phyloP scores from a whole-genome alignment of 2,113 vertebrate species.

The Toxotes chatareus region DNA sequence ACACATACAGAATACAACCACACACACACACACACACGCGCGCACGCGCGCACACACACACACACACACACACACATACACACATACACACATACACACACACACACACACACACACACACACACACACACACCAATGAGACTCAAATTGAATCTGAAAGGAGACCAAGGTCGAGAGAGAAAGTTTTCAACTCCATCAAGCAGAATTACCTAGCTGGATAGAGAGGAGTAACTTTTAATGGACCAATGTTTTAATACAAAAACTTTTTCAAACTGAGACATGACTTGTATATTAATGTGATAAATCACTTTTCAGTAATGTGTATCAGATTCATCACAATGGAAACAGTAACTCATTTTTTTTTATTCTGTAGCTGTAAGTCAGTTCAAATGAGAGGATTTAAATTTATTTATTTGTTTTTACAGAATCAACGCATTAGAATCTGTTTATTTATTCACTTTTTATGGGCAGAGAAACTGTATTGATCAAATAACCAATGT shows the following conservation, averaged over 20 bases:
- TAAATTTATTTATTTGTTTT: too few relatives aligned
- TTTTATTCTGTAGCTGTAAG: conserved; percentile 1
- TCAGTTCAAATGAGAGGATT: not conserved
- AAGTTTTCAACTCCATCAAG: conserved; percentile 76
- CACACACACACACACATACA: too few relatives aligned
- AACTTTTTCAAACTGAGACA: conserved; percentile 60
- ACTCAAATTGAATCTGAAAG: conserved; percentile 74
- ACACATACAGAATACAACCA: conserved; percentile 3
- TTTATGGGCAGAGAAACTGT: not conserved
- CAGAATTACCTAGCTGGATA: conserved; percentile 64
- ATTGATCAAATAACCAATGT: not conserved
- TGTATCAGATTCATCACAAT: conserved; percentile 36
- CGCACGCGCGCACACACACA: conserved; percentile 36
- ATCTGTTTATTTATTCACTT: not conserved
- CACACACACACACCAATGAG: conserved; percentile 44
- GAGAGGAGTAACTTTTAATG: conserved; percentile 75
- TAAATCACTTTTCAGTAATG: conserved; percentile 49
- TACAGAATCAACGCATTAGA: not conserved
- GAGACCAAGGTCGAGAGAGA: conserved; percentile 69
- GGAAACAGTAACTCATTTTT: conserved; percentile 22
- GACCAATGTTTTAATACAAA: conserved; percentile 66
- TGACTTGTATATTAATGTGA: conserved; percentile 64
- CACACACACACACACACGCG: conserved; percentile 44
- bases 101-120: conserved; percentile 48
- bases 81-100: conserved; percentile 28